These are phyloP conservation scores for Pedetes capensis DNA, from an alignment of 2,113 vertebrate species.

Conservation along the genomic window DNA sequence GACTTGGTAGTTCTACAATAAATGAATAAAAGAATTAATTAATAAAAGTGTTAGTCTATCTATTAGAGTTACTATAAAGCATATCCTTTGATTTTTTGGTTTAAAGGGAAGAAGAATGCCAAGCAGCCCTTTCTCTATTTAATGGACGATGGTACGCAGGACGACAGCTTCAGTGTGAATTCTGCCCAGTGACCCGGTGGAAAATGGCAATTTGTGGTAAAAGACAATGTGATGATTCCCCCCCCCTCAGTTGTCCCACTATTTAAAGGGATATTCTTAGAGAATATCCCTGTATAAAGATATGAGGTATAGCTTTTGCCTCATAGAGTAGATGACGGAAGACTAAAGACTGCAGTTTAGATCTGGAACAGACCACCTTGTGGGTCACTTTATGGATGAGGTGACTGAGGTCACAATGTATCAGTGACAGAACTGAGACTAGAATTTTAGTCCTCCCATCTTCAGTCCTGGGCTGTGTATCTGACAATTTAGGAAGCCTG, in stretches of 20 bases:
- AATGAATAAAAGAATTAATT: not conserved
- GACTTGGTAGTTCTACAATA: not conserved
- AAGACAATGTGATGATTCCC: constrained; percentile 35
- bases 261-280: not conserved
- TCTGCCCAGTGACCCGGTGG: constrained; percentile 97
- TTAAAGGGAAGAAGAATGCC: constrained; percentile 94
- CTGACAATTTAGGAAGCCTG: not conserved
- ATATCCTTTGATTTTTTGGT: constrained; percentile 49
- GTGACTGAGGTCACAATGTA: not conserved
- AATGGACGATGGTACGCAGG: constrained; percentile 98
- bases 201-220: constrained; percentile 98
- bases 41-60: not conserved
- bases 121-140: constrained; percentile 91
- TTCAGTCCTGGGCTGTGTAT: not conserved
- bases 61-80: constrained; percentile 31
- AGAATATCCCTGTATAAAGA: not conserved
- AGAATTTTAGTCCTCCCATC: not conserved
- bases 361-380: constrained; percentile 16
- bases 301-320: not conserved
- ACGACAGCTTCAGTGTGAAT: constrained; percentile 96
- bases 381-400: not conserved
- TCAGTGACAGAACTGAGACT: not conserved
- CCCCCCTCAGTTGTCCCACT: not conserved
- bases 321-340: not conserved
- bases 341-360: not conserved